A percentile compares a stretch with the other conserved stretches of the same genome.
Evolutionary conservation across 2,888 invertebrate genomes (phyloP).

Genomic region (Chironomus tentans): DNA sequence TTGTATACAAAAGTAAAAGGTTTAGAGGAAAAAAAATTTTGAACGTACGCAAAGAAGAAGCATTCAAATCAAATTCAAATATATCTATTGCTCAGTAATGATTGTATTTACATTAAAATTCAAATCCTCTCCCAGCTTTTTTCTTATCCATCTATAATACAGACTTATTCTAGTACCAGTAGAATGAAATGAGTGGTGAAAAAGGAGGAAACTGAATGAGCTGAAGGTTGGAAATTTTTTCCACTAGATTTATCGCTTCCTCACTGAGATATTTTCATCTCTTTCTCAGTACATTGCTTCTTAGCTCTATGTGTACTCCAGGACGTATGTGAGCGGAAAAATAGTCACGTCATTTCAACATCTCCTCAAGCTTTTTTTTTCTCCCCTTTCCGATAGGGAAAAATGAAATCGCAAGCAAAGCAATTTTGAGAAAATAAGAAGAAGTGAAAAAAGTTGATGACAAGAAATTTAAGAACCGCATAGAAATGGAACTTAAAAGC

Average conservation of each 20-base stretch:
- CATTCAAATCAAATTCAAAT: no score
- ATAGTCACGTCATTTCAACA: conserved; percentile 14
- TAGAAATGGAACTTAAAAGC: not conserved
- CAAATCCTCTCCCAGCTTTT: no score
- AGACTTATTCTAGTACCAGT: no score
- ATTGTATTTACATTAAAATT: no score
- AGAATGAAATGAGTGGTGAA: not conserved
- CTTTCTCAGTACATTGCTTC: not conserved
- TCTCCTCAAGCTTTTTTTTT: not conserved
- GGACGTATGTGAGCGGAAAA: not conserved
- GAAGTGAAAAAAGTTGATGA: not conserved
- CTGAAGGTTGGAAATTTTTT: not conserved
- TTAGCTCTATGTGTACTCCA: not conserved
- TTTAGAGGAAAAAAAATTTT: no score
- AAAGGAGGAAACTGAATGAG: not conserved
- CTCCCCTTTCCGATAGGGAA: no score
- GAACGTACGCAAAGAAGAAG: no score
- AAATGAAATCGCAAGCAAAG: not conserved
- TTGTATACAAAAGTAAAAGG: no score
- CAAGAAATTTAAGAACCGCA: not conserved
- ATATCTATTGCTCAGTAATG: no score
- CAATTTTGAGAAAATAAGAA: not conserved
- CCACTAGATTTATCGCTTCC: conserved; percentile 19
- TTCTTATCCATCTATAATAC: no score
- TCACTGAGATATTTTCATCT: not conserved